These are phyloP conservation scores for Chloroceryle amazona DNA, from an alignment of 2,797 vertebrate genomes.

Conservation along the genomic window DNA sequence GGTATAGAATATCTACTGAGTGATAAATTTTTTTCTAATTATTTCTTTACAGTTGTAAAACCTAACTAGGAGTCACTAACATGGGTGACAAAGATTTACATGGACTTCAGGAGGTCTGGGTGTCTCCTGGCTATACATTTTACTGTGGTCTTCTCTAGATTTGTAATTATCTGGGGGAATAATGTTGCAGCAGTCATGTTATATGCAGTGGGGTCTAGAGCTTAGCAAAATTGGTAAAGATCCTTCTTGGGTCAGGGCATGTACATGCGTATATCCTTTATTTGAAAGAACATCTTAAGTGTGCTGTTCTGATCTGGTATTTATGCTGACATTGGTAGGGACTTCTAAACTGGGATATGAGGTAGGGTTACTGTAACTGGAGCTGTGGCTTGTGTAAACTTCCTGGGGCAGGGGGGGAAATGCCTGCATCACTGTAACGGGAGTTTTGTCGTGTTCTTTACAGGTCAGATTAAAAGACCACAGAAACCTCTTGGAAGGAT, in stretches of 20 bases:
- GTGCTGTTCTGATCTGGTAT: conserved; percentile 28
- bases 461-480: not conserved
- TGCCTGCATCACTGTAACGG: not conserved
- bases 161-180: not conserved
- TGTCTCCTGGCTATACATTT: not conserved
- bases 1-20: not conserved
- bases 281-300: conserved; percentile 39
- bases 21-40: not conserved
- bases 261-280: not conserved
- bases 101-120: not conserved
- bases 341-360: conserved; percentile 52
- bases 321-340: not conserved
- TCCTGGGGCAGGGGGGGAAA: not conserved
- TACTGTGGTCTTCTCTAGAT: not conserved
- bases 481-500: not conserved
- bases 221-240: conserved; percentile 25
- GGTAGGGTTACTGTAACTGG: conserved; percentile 53
- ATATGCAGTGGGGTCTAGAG: not conserved
- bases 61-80: not conserved
- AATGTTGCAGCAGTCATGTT: not conserved
- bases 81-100: not conserved
- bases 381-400: conserved; percentile 44
- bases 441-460: not conserved
- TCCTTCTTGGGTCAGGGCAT: not conserved
- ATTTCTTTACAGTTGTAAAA: not conserved